Base-by-base conservation (phyloP, 2,797 vertebrate species). In the Glossophaga mutica region DNA sequence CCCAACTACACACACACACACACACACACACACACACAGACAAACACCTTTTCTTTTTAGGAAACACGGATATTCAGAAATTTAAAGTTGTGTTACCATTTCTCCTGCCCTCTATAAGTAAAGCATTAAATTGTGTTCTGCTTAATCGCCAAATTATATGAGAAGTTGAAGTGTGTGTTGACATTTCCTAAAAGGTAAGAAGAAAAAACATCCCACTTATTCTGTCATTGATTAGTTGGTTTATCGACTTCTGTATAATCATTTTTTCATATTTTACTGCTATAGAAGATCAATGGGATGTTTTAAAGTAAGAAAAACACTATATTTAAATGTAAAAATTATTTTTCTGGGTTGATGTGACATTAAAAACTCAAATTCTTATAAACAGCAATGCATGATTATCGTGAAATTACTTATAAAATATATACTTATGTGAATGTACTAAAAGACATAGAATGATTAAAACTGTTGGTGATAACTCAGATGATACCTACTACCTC, bases 141-240 rank as follows among this genome's bases (percentile, higher is more conserved):
- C 10, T 79, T 70, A 92, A 68, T 48, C 44, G 48, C 85, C 34
- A 68, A 93, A 48, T 79, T 6, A 4, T 50, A 18, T 68, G 37
- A 74, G n/a, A 91, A 73, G 21, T 8, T 78, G 16, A 50, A 22
- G 32, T 62, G 15, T 86, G 10, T 67, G 37, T 71, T 84, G 77
- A 67, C 59, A 76, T 95, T 91, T 94, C 48, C 79, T 93, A 91
- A 90, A 89, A 57, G 9, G 32, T 70, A 70, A 92, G 57, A 44
- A 65, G 91, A 55, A 48, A 84, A 65, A 68, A n/a, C n/a, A 70
- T 9, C 11, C 5, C 10, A 86, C 15, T 62, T 84, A 24, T 57
- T 79, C 79, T 81, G 52, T 68, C 42, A 16, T 42, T 74, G 62
- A 39, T 82, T 70, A 48, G 26, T 50, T 65, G 9, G 67, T 39